Evolutionary conservation across 2,113 vertebrate species (phyloP).

Genomic region (Peromyscus polionotus): DNA sequence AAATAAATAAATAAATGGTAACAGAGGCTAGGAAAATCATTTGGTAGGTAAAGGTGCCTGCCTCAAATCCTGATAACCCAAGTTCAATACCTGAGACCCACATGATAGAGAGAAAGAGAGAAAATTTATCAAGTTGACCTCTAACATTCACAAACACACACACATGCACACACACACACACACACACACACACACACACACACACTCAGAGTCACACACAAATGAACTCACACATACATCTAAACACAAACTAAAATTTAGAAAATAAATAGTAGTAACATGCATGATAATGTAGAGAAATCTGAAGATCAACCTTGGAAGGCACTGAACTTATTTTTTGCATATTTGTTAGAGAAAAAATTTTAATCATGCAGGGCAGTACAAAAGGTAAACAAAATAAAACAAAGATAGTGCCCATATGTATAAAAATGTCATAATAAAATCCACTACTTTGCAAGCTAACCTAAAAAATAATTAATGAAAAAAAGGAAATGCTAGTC

Average conservation of each 20-base stretch:
- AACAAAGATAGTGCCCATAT: neutral
- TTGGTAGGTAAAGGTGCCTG: neutral
- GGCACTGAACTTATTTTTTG: constrained; percentile 2
- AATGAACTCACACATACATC: neutral
- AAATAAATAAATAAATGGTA: neutral
- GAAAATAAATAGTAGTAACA: neutral
- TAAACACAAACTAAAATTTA: neutral
- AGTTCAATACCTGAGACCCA: neutral
- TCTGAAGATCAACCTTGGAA: neutral
- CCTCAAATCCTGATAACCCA: neutral
- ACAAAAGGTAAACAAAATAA: neutral
- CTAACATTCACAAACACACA: neutral
- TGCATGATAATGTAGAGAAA: neutral
- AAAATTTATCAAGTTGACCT: neutral
- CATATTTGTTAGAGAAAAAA: neutral
- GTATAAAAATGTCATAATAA: neutral
- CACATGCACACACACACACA: neutral
- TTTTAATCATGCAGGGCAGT: neutral
- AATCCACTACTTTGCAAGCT: neutral
- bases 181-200: neutral
- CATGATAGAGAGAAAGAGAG: neutral
- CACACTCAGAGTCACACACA: neutral
- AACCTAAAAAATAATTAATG: neutral
- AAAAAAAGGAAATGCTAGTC: neutral
- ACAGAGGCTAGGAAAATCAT: neutral